A percentile compares a stretch with the other conserved stretches of the same genome.
These are phyloP conservation scores for Prionailurus bengalensis DNA, from an alignment of 2,113 vertebrate genomes.

Conservation along the genomic window DNA sequence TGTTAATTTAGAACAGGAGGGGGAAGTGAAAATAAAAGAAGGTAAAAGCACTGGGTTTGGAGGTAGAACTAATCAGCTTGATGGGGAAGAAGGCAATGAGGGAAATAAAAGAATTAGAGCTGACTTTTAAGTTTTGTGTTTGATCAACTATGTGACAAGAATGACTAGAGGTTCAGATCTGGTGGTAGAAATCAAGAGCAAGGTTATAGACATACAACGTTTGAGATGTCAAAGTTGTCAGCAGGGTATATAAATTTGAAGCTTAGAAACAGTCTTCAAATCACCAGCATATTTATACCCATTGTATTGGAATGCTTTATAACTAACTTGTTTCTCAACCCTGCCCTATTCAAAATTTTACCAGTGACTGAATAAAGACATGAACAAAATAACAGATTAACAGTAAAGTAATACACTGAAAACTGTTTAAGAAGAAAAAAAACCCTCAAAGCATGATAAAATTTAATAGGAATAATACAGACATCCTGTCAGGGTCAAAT, in stretches of 20 bases:
- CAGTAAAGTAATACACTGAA: background rate
- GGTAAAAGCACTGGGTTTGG: background rate
- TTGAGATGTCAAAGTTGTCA: background rate
- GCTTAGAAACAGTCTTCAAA: background rate
- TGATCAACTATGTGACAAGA: background rate
- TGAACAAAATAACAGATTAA: background rate
- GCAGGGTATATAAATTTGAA: background rate
- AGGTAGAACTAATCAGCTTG: background rate
- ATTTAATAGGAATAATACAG: slow-evolving; percentile 25
- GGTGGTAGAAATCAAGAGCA: background rate
- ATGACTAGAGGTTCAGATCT: background rate
- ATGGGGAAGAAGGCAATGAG: background rate
- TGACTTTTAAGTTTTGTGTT: background rate
- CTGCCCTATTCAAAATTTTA: background rate
- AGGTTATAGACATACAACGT: background rate
- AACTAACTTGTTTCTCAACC: background rate
- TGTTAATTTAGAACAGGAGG: background rate
- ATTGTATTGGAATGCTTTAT: background rate
- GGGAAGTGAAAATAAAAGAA: background rate
- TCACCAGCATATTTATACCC: background rate
- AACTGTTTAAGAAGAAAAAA: background rate
- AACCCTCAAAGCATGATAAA: background rate
- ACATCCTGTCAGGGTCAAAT: background rate
- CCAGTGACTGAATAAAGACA: background rate
- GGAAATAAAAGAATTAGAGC: background rate